A percentile compares a stretch with the other conserved stretches of the same genome.
phyloP scores from a whole-genome alignment of 2,113 vertebrate genomes.

The Dryoscopus gambensis region DNA sequence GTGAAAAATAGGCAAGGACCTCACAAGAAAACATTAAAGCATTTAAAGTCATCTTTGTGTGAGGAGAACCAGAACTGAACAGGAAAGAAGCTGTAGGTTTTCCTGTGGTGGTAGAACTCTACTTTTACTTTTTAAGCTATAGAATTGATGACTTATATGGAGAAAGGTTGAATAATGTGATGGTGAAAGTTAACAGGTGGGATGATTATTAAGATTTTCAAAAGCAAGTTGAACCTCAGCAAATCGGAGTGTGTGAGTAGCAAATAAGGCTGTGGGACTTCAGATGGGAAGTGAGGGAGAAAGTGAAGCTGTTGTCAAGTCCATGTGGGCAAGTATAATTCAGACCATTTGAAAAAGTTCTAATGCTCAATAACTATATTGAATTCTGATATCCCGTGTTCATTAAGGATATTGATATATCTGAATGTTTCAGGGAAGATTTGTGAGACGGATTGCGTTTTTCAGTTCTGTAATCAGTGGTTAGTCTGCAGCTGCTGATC shows the following conservation, averaged over 20 bases:
- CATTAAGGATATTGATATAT: not conserved
- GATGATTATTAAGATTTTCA: not conserved
- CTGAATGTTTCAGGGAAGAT: not conserved
- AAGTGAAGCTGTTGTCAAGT: not conserved
- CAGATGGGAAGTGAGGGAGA: not conserved
- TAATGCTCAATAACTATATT: not conserved
- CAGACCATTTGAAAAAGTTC: not conserved
- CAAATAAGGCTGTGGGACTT: not conserved
- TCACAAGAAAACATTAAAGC: not conserved
- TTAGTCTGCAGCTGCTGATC: not conserved
- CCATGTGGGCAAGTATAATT: not conserved
- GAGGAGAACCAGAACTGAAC: not conserved
- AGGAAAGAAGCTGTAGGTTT: not conserved
- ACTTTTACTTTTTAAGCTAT: not conserved
- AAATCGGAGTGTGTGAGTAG: not conserved
- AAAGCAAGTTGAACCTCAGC: not conserved
- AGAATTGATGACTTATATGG: not conserved
- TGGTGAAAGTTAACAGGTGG: not conserved
- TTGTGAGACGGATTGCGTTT: not conserved
- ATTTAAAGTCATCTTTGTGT: not conserved
- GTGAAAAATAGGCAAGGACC: not conserved
- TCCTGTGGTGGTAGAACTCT: not conserved
- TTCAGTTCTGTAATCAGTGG: not conserved
- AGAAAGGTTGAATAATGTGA: not conserved
- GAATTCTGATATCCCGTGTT: not conserved